These are phyloP conservation scores for Agrypnus murinus DNA, from an alignment of 2,888 invertebrate species.

Conservation along the genomic window DNA sequence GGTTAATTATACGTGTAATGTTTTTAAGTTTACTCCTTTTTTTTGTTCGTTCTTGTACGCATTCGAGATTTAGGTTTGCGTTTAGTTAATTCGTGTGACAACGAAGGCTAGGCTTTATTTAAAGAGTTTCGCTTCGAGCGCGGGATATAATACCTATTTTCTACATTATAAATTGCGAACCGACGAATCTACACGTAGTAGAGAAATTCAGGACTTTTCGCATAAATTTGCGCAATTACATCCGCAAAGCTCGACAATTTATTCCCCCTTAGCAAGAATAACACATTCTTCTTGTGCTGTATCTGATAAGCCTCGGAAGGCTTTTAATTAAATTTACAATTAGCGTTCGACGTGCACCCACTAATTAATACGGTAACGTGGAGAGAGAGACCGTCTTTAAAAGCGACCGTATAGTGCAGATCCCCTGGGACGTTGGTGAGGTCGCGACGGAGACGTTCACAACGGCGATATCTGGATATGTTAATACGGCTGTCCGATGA, in stretches of 20 bases:
- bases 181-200: too few relatives aligned
- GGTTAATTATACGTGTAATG: slow-evolving; percentile 17
- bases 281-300: slow-evolving; percentile 64
- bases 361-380: slow-evolving; percentile 68
- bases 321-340: slow-evolving; percentile 71
- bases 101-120: not conserved
- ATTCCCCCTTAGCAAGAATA: slow-evolving; percentile 62
- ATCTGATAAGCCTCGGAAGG: slow-evolving; percentile 67
- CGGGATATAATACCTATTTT: too few relatives aligned
- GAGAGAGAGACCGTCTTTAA: slow-evolving; percentile 40
- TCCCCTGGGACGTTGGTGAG: slow-evolving; percentile 46
- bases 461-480: slow-evolving; percentile 63
- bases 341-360: slow-evolving; percentile 69
- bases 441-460: slow-evolving; percentile 49
- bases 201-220: slow-evolving; percentile 8
- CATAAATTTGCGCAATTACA: slow-evolving; percentile 48
- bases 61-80: slow-evolving; percentile 6
- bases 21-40: too few relatives aligned
- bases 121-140: too few relatives aligned
- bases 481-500: slow-evolving; percentile 64
- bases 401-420: slow-evolving; percentile 34
- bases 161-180: too few relatives aligned
- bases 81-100: slow-evolving; percentile 3
- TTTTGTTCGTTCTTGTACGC: too few relatives aligned
- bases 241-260: slow-evolving; percentile 61